phyloP scores from a whole-genome alignment of 2,797 vertebrate species.

The Hydrolagus colliei region DNA sequence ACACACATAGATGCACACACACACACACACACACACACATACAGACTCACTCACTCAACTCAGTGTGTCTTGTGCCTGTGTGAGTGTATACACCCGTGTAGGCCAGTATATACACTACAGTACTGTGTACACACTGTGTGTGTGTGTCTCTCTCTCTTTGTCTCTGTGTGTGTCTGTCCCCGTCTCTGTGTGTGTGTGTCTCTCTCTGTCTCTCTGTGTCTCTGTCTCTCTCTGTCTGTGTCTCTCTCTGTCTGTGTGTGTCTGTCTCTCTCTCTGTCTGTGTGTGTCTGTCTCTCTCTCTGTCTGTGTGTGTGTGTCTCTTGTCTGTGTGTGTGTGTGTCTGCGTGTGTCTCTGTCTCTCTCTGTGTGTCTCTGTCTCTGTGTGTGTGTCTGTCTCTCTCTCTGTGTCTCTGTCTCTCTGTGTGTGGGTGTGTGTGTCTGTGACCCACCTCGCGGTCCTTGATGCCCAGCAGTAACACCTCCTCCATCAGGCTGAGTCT shows the following conservation, averaged over 20 bases:
- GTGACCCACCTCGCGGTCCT: slow-evolving; percentile 67
- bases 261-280: background rate
- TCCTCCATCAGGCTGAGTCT: slow-evolving; percentile 76
- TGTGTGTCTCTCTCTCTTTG: background rate
- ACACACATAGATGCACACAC: too few species aligned
- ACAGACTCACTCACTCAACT: too few species aligned
- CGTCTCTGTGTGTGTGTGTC: background rate
- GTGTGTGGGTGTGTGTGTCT: background rate
- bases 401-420: background rate
- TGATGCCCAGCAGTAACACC: slow-evolving; percentile 68
- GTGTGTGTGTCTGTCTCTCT: background rate
- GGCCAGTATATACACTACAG: too few species aligned
- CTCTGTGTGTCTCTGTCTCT: background rate
- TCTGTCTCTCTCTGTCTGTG: slow-evolving; percentile 5
- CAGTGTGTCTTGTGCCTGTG: too few species aligned
- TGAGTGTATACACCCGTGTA: too few species aligned
- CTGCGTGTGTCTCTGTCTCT: background rate
- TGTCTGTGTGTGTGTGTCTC: slow-evolving; percentile 2
- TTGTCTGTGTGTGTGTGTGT: background rate
- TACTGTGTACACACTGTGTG: background rate
- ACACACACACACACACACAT: too few species aligned
- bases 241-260: background rate
- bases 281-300: background rate
- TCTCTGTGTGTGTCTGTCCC: background rate
- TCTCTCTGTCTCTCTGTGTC: background rate